Evolutionary conservation across 2,797 vertebrate genomes (phyloP).

Genomic region (Tokudaia tokunoshimensis): DNA sequence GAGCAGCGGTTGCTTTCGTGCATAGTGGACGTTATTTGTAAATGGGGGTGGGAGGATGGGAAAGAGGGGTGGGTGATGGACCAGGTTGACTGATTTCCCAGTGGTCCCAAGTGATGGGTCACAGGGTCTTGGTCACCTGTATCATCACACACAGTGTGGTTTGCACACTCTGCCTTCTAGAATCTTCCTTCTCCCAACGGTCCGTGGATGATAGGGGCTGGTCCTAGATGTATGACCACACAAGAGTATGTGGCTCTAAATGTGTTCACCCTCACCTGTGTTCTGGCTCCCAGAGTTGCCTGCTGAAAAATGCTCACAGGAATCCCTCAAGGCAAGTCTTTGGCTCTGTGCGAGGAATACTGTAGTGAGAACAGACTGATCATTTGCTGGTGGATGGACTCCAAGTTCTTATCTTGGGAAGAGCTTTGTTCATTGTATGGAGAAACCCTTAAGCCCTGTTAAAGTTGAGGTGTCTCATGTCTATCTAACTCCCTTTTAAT

Average conservation of each 20-base stretch:
- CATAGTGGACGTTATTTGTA: background rate
- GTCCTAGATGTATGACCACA: background rate
- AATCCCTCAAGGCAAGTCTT: slow-evolving; percentile 40
- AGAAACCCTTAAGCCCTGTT: slow-evolving; percentile 37
- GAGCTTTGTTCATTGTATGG: slow-evolving; percentile 24
- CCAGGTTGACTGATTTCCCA: background rate
- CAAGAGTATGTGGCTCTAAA: background rate
- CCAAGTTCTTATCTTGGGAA: background rate
- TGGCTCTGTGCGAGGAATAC: background rate
- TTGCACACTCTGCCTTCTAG: rapidly evolving
- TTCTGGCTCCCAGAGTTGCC: slow-evolving; percentile 33
- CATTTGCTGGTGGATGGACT: background rate
- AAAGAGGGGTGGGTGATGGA: background rate
- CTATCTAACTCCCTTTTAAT: background rate
- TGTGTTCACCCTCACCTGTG: background rate
- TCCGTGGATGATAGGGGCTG: background rate
- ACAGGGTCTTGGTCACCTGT: background rate
- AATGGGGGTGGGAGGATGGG: background rate
- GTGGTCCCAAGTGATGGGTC: background rate
- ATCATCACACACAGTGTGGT: rapidly evolving
- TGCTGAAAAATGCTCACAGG: slow-evolving; percentile 27
- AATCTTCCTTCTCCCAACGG: background rate
- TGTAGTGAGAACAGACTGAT: background rate
- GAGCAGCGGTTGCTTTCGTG: rapidly evolving
- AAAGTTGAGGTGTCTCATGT: background rate